Percentiles rank a stretch among this genome's conserved stretches.
These are phyloP conservation scores for Lucifuga dentata DNA, from an alignment of 2,113 vertebrate genomes.

Conservation along the genomic window DNA sequence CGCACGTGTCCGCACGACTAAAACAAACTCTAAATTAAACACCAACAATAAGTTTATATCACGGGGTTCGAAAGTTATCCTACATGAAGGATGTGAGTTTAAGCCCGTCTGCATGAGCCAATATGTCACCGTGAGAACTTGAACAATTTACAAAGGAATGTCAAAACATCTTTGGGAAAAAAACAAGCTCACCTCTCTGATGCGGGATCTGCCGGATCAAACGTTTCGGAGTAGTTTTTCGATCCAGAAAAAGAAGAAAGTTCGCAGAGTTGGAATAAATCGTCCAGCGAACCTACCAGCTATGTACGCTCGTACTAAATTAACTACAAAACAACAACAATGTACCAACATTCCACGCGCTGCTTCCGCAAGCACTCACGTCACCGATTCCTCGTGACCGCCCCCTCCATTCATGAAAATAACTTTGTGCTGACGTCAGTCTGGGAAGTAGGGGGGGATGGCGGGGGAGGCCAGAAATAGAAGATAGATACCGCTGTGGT, in stretches of 20 bases:
- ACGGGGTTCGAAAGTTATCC: conserved; percentile 6
- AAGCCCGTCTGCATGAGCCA: conserved; percentile 4
- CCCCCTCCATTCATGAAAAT: conserved; percentile 91
- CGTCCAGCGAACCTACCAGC: conserved; percentile 64
- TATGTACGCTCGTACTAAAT: conserved; percentile 75
- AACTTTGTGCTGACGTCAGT: conserved; percentile 86
- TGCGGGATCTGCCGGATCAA: conserved; percentile 60
- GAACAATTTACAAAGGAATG: conserved; percentile 65
- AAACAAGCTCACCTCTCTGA: conserved; percentile 76
- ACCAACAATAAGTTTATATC: conserved; percentile 8
- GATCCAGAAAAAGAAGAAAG: conserved; percentile 14
- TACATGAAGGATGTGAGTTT: background rate
- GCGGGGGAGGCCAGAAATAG: conserved; percentile 81
- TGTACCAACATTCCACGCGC: conserved; percentile 86
- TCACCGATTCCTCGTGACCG: conserved; percentile 86
- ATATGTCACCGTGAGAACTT: conserved; percentile 64
- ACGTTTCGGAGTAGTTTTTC: conserved; percentile 38
- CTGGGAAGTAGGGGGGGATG: conserved; percentile 71
- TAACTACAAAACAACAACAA: conserved; percentile 88
- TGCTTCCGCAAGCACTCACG: conserved; percentile 86
- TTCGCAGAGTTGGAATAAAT: conserved; percentile 44
- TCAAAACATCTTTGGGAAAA: conserved; percentile 63
- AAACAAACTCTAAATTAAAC: conserved; percentile 46
- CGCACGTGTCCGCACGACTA: conserved; percentile 69
- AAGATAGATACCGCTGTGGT: conserved; percentile 72